These are phyloP conservation scores for Gadopsis marmoratus DNA, from an alignment of 2,797 vertebrate species.

Conservation along the genomic window DNA sequence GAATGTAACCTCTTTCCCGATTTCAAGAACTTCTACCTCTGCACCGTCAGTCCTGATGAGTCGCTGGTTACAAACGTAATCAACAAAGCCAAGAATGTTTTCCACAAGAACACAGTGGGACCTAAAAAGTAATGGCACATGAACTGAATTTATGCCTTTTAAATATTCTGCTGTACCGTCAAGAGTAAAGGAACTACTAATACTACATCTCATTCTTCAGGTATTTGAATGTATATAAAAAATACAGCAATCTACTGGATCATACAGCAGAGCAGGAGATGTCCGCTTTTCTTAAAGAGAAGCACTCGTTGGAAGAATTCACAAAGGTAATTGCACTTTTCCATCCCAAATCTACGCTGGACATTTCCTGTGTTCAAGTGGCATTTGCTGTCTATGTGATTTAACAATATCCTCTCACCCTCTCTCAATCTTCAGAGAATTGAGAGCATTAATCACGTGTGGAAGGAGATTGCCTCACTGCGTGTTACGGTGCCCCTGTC, in stretches of 20 bases:
- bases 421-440: conserved; percentile 84
- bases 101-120: conserved; percentile 89
- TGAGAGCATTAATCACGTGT: conserved; percentile 80
- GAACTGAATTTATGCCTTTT: background rate
- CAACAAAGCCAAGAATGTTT: conserved; percentile 83
- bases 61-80: conserved; percentile 85
- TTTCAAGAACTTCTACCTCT: conserved; percentile 82
- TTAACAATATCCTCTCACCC: background rate
- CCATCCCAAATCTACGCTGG: conserved; percentile 7
- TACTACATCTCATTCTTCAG: conserved; percentile 76
- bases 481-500: conserved; percentile 88
- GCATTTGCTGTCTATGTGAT: background rate
- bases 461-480: conserved; percentile 88
- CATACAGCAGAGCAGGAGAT: conserved; percentile 83
- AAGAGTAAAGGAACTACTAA: background rate
- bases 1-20: conserved; percentile 88
- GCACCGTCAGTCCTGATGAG: conserved; percentile 86
- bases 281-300: conserved; percentile 85
- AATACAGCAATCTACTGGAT: conserved; percentile 89
- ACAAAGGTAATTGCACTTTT: conserved; percentile 77
- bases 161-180: background rate
- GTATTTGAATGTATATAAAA: conserved; percentile 90
- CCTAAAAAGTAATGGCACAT: conserved; percentile 86
- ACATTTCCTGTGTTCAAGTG: background rate
- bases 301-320: conserved; percentile 87